phyloP scores from a whole-genome alignment of 2,888 invertebrate genomes.

The Acrocera orbiculus region DNA sequence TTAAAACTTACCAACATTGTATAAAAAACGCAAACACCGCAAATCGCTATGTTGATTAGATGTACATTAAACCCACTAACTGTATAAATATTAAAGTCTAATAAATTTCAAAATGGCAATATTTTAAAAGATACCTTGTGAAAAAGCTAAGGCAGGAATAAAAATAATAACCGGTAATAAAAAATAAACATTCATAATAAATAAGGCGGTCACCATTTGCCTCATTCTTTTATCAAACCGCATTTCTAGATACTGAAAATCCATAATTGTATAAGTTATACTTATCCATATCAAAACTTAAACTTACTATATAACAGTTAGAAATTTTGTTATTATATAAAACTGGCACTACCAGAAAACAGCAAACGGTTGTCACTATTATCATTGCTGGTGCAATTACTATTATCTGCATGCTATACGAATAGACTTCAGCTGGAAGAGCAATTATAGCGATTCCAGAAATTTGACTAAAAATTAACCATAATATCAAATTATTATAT shows the following conservation, averaged over 20 bases:
- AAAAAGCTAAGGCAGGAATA: slow-evolving; percentile 14
- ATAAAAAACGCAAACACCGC: slow-evolving; percentile 39
- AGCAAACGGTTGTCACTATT: slow-evolving; percentile 16
- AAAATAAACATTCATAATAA: slow-evolving; percentile 20
- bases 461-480: slow-evolving; percentile 23
- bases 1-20: slow-evolving; percentile 36
- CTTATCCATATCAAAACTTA: neutral
- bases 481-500: neutral
- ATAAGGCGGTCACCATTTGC: slow-evolving; percentile 21
- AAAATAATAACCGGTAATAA: slow-evolving; percentile 26
- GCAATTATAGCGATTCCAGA: slow-evolving; percentile 34
- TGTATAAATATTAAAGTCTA: slow-evolving; percentile 17
- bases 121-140: slow-evolving; percentile 7
- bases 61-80: slow-evolving; percentile 39
- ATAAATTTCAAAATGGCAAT: neutral
- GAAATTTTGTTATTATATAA: slow-evolving; percentile 29
- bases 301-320: slow-evolving; percentile 23
- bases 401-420: slow-evolving; percentile 30
- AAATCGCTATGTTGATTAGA: slow-evolving; percentile 35
- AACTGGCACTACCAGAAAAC: slow-evolving; percentile 28
- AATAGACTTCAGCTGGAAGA: slow-evolving; percentile 33
- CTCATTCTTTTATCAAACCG: slow-evolving; percentile 23
- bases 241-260: slow-evolving; percentile 23
- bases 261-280: neutral
- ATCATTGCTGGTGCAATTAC: slow-evolving; percentile 24